Conservation (phyloP, 2,888 invertebrate genomes). For the Chirona hameri region DNA sequence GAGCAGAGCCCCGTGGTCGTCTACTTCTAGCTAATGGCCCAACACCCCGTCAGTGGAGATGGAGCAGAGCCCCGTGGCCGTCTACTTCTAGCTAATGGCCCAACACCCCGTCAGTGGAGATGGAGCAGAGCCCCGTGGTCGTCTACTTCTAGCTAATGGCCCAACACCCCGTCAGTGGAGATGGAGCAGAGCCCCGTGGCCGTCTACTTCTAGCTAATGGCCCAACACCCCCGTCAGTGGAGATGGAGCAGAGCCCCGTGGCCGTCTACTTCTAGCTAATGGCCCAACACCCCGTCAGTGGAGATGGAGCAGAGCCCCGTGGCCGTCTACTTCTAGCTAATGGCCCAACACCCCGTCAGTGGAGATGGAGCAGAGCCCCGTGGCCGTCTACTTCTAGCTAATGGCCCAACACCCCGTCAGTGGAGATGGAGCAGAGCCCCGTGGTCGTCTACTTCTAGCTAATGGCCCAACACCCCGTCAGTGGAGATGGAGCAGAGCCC, state of each 20-base stretch:
- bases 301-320: not conserved
- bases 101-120: too few species aligned
- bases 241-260: not conserved
- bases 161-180: too few species aligned
- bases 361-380: not conserved
- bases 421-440: not conserved
- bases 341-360: too few species aligned
- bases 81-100: too few species aligned
- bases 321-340: not conserved
- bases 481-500: not conserved
- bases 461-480: too few species aligned
- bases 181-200: not conserved
- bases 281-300: too few species aligned
- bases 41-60: too few species aligned
- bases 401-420: too few species aligned
- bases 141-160: not conserved
- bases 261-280: not conserved
- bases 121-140: not conserved
- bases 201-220: not conserved
- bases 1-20: not conserved
- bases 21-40: not conserved
- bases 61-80: too few species aligned
- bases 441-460: not conserved
- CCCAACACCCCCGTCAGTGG: too few species aligned
- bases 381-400: not conserved